Evolutionary conservation across 2,113 vertebrate species (phyloP).

Genomic region (crab-eating macaque (Macaca fascicularis)): DNA sequence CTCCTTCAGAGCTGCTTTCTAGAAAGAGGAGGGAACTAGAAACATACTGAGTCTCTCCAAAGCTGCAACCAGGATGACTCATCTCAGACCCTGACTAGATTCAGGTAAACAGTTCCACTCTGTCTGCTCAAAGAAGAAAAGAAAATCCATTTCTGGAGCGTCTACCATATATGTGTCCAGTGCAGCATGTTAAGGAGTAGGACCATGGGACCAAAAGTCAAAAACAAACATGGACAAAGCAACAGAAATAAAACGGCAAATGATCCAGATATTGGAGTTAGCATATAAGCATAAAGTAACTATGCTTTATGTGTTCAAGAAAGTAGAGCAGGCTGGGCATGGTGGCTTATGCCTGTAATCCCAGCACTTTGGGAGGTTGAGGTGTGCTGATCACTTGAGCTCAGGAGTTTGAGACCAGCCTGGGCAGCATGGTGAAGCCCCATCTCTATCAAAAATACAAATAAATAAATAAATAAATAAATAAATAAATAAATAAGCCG

Average conservation of each 20-base stretch:
- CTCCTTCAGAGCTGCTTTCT: background rate
- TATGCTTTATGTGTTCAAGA: background rate
- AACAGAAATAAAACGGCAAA: background rate
- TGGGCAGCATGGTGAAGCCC: no score
- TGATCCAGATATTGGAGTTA: background rate
- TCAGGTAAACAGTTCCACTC: background rate
- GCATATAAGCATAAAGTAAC: background rate
- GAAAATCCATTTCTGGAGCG: background rate
- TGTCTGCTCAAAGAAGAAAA: background rate
- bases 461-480: no score
- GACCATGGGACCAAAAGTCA: background rate
- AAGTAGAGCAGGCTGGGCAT: background rate
- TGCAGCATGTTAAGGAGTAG: background rate
- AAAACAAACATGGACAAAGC: background rate
- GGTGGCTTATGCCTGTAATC: no score
- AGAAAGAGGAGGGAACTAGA: background rate
- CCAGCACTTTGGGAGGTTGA: no score
- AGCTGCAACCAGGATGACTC: background rate
- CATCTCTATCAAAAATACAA: no score
- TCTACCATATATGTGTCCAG: background rate
- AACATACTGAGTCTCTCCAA: background rate
- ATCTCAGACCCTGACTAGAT: background rate
- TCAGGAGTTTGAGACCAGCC: no score
- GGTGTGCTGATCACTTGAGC: no score
- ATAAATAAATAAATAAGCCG: no score